Base-by-base conservation (phyloP, 2,888 invertebrate genomes). In the Disparrhopalites patrizii region DNA sequence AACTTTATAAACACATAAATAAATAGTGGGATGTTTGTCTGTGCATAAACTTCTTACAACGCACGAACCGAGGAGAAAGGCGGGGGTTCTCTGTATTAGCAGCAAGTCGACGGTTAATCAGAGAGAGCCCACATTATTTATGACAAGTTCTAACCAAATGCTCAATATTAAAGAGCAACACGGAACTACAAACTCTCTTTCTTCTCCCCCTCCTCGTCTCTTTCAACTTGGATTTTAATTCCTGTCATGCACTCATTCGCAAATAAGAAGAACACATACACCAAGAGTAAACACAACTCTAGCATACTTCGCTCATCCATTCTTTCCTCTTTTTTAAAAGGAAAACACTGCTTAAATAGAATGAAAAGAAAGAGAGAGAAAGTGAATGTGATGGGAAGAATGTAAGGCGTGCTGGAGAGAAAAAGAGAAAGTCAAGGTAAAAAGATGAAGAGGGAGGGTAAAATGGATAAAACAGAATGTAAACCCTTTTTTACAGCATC, bases 61-160 rank as follows among this genome's bases (percentile, higher is more conserved):
- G n/a, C n/a, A n/a, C n/a, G n/a, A n/a, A n/a, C n/a, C n/a, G n/a
- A n/a, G n/a, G n/a, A n/a, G n/a, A n/a, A n/a, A n/a, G n/a, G n/a
- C n/a, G n/a, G n/a, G n/a, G n/a, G n/a, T n/a, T n/a, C n/a, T n/a
- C n/a, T n/a, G n/a, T n/a, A n/a, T n/a, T n/a, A n/a, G n/a, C n/a
- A n/a, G n/a, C n/a, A n/a, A n/a, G n/a, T n/a, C n/a, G n/a, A n/a
- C n/a, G n/a, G n/a, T n/a, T n/a, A n/a, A n/a, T n/a, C n/a, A n/a
- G n/a, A n/a, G n/a, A n/a, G n/a, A n/a, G 31, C n/a, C 15, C 25
- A 51, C 27, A 61, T 61, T 61, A 50, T 61, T 51, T 52, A 51
- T 60, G 60, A 50, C 50, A 60, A 60, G 8, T 47, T 61, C 50
- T 61, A 50, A 51, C 61, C 61, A 52, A 51, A 52, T 3, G 52